phyloP scores from a whole-genome alignment of 2,113 vertebrate genomes.

The Oceanites oceanicus region DNA sequence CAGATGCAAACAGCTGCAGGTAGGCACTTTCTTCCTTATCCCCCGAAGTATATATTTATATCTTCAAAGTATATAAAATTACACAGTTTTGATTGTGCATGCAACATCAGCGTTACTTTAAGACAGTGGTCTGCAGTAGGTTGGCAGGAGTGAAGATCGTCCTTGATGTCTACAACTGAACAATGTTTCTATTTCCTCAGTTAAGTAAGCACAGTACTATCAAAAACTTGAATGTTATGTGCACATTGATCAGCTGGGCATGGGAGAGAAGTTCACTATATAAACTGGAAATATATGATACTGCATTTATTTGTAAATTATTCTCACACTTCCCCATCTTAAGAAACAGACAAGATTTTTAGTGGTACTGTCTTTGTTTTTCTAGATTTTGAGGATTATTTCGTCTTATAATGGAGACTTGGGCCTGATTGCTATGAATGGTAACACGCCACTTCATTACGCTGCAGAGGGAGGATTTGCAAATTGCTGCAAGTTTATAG shows the following conservation, averaged over 20 bases:
- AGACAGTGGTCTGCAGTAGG: background rate
- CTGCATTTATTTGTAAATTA: background rate
- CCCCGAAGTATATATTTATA: no score
- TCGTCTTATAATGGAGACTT: constrained; percentile 85
- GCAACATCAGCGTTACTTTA: background rate
- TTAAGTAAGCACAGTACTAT: background rate
- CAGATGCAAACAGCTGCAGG: background rate
- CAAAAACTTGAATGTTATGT: background rate
- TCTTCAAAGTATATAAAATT: background rate
- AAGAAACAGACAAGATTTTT: background rate
- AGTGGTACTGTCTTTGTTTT: background rate
- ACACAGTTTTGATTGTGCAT: background rate
- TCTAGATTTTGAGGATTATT: constrained; percentile 77
- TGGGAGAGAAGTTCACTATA: background rate
- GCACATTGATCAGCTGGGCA: background rate
- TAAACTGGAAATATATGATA: background rate
- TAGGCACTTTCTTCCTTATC: background rate
- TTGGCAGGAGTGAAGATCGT: background rate
- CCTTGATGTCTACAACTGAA: background rate
- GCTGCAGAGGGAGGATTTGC: constrained; percentile 84
- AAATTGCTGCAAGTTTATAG: constrained; percentile 90
- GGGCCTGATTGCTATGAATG: constrained; percentile 77
- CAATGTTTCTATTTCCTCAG: background rate
- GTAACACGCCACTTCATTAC: constrained; percentile 87
- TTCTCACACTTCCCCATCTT: background rate